A percentile compares a stretch with the other conserved stretches of the same genome.
Evolutionary conservation across 1,140 invertebrate genomes (phyloP).

Genomic region (Drosophila nikananu): DNA sequence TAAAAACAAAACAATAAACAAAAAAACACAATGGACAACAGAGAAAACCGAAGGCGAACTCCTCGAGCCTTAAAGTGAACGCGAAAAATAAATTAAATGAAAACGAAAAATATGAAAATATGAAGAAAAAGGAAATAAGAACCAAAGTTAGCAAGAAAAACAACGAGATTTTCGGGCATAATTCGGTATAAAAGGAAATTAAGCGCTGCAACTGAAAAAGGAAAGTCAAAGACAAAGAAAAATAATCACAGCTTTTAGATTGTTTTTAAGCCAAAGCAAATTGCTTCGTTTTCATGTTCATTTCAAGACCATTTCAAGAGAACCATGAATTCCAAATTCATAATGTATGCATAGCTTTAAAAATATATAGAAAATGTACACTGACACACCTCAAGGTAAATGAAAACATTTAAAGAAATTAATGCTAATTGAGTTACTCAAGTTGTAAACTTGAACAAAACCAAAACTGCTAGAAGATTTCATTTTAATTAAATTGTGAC

Average conservation of each 20-base stretch:
- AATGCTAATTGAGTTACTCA: conserved; percentile 21
- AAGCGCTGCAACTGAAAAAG: conserved; percentile 13
- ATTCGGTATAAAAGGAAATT: conserved; percentile 34
- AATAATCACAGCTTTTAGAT: conserved; percentile 23
- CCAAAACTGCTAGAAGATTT: not conserved
- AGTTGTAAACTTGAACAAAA: not conserved
- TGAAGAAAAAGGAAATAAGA: conserved; percentile 6
- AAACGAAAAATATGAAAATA: conserved; percentile 29
- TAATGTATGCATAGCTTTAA: too few species aligned
- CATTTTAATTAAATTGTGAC: conserved; percentile 3
- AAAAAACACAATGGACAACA: conserved; percentile 4
- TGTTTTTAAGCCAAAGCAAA: conserved; percentile 28
- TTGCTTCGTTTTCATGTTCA: conserved; percentile 14
- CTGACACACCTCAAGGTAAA: not conserved
- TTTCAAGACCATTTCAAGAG: not conserved
- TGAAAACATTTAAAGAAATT: conserved; percentile 6
- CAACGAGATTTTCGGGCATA: conserved; percentile 24
- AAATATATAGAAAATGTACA: too few species aligned
- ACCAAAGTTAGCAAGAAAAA: conserved; percentile 38
- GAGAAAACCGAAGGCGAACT: conserved; percentile 13
- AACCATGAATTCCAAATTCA: not conserved
- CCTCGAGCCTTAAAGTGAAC: not conserved
- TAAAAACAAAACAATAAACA: conserved; percentile 5
- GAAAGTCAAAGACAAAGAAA: conserved; percentile 32
- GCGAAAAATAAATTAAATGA: conserved; percentile 23